Percentiles rank a stretch among this genome's conserved stretches.
Evolutionary conservation across 2,888 invertebrate genomes (phyloP).

Genomic region (Petrophora chlorosata): DNA sequence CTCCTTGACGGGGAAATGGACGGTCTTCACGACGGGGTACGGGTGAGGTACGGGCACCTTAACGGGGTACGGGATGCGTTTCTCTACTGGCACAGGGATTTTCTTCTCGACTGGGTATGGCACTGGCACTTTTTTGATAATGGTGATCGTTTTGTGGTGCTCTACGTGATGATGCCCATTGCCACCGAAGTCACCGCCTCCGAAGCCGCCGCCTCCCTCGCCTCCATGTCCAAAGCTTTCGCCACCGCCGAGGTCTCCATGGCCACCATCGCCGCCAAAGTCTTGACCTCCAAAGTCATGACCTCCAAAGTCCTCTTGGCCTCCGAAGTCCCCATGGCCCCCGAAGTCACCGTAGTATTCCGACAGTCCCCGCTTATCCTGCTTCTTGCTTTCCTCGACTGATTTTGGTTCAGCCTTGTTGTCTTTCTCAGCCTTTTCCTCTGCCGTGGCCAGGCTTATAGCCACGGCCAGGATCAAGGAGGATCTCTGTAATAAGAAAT

Average conservation of each 20-base stretch:
- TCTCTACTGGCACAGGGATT: slow-evolving; percentile 87
- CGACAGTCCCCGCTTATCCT: slow-evolving; percentile 82
- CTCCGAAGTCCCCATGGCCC: slow-evolving; percentile 48
- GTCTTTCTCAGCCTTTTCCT: slow-evolving; percentile 75
- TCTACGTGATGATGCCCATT: slow-evolving; percentile 58
- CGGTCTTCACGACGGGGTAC: slow-evolving; percentile 87
- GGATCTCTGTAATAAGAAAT: slow-evolving; percentile 65
- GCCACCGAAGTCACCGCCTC: slow-evolving; percentile 49
- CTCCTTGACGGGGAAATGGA: slow-evolving; percentile 87
- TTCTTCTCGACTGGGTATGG: slow-evolving; percentile 90
- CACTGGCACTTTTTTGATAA: slow-evolving; percentile 88
- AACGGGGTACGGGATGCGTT: slow-evolving; percentile 86
- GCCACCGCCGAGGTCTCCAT: slow-evolving; percentile 16
- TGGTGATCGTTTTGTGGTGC: slow-evolving; percentile 86
- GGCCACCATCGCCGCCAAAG: slow-evolving; percentile 38
- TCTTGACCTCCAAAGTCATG: slow-evolving; percentile 35
- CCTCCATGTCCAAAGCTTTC: slow-evolving; percentile 38
- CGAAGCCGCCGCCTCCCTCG: slow-evolving; percentile 37
- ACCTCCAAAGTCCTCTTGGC: slow-evolving; percentile 39
- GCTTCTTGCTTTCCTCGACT: slow-evolving; percentile 77
- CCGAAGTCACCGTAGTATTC: slow-evolving; percentile 75
- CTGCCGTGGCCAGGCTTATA: slow-evolving; percentile 81
- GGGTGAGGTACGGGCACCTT: slow-evolving; percentile 88
- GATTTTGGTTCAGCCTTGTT: slow-evolving; percentile 74
- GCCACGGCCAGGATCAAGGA: slow-evolving; percentile 81